phyloP scores from a whole-genome alignment of 2,888 invertebrate genomes.

The Malacosoma neustria region DNA sequence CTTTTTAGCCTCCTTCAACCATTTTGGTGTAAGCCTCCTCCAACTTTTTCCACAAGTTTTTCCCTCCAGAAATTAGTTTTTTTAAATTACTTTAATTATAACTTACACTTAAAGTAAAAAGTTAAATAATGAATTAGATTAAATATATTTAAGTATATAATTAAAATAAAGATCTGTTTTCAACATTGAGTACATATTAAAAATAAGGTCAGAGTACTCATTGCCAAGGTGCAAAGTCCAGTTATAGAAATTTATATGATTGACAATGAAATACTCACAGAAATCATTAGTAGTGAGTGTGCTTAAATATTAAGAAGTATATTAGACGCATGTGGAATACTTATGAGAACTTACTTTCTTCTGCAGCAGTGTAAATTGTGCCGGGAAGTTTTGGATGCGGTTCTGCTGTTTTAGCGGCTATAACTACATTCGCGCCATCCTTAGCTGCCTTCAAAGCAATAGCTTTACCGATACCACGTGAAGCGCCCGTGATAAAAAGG shows the following conservation, averaged over 20 bases:
- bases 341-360: slow-evolving; percentile 87
- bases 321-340: no score
- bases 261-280: background rate
- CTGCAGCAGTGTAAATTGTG: slow-evolving; percentile 92
- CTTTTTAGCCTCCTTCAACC: no score
- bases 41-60: no score
- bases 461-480: slow-evolving; percentile 96
- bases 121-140: slow-evolving; percentile 4
- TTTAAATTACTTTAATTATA: no score
- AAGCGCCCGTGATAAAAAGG: slow-evolving; percentile 96
- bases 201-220: slow-evolving; percentile 14
- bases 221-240: slow-evolving; percentile 43
- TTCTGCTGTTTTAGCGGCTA: slow-evolving; percentile 93
- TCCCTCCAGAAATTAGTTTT: no score
- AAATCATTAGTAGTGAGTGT: no score
- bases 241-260: slow-evolving; percentile 2
- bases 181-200: background rate
- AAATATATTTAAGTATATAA: slow-evolving; percentile 9
- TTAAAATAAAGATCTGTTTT: slow-evolving; percentile 6
- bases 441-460: slow-evolving; percentile 94
- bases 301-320: no score
- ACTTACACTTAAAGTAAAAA: slow-evolving; percentile 1
- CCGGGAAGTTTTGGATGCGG: slow-evolving; percentile 94
- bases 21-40: no score
- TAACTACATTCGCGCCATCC: slow-evolving; percentile 93